Base-by-base conservation (phyloP, 2,888 invertebrate genomes). In the Trichogramma evanescens region DNA sequence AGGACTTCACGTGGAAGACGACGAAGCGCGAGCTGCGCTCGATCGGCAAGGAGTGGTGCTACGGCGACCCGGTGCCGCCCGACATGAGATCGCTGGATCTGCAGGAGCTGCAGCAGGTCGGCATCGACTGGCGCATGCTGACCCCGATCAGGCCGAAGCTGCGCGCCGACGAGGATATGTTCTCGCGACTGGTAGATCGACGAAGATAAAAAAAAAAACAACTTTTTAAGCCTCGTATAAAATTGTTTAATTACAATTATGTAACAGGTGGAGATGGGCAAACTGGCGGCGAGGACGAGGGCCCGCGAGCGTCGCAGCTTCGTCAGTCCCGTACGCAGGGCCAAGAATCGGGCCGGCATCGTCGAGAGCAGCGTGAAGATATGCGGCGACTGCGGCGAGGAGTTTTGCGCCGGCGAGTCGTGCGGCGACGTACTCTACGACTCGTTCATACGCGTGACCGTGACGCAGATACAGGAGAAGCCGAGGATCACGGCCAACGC, bases 111-210 rank as follows among this genome's bases (percentile, higher is more conserved):
- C 90, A 90, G 69, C 83, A 87, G 7, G 92, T 94, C 13, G 87
- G 91, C 45, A 95, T 95, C 64, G 92, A 93, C 74, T 95, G 94
- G 94, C 86, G 89, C 76, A 94, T 95, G 94, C 81, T 95, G 59
- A 94, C 94, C 9, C 88, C 90, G n/a, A 77, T 90, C 41, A 81
- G 93, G 68, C 94, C 94, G 0, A 92, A 92, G 76, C 84, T 84
- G 42, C 90, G 90, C 71, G 78, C 86, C 39, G 94, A 95, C 70
- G 93, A 94, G 78, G 91, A 92, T 72, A 91, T 89, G 80, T 94
- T 91, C 74, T 90, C 91, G 65, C 70, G 75, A 70, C 59, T 78
- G 71, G 77, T 77, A 39, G 8, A 56, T 51, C 50, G 6, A 46
- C 5, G 8, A 41, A 39, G 13, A 10, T 50, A 38, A 13, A 50